These are phyloP conservation scores for Xyrauchen texanus DNA, from an alignment of 2,113 vertebrate genomes.

Conservation along the genomic window DNA sequence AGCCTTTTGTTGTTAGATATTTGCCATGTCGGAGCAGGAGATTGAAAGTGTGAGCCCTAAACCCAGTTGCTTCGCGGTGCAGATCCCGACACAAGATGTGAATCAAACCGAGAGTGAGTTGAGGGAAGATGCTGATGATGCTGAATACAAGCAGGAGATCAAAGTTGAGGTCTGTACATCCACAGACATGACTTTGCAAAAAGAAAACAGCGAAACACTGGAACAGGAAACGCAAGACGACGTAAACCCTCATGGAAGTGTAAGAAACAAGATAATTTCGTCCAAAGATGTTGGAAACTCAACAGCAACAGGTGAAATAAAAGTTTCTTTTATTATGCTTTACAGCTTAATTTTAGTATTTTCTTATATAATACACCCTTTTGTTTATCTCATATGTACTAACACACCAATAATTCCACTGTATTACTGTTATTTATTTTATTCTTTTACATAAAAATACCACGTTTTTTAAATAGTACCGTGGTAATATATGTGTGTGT, in stretches of 20 bases:
- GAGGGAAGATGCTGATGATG: no score
- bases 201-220: not conserved
- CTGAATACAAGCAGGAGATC: not conserved
- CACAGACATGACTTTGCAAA: not conserved
- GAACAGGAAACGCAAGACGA: not conserved
- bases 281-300: slow-evolving; percentile 55
- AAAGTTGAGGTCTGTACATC: slow-evolving; percentile 1
- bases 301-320: slow-evolving; percentile 65
- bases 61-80: not conserved
- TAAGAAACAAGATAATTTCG: not conserved
- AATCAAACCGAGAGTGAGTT: not conserved
- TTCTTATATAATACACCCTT: no score
- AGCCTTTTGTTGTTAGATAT: not conserved
- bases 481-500: no score
- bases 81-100: not conserved
- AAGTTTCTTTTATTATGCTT: no score
- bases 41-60: not conserved
- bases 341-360: no score
- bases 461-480: no score
- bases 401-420: no score
- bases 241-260: not conserved
- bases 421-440: no score
- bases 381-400: no score
- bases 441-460: no score
- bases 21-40: slow-evolving; percentile 32